Base-by-base conservation (phyloP, 2,113 vertebrate genomes). In the Malaclemys terrapin region DNA sequence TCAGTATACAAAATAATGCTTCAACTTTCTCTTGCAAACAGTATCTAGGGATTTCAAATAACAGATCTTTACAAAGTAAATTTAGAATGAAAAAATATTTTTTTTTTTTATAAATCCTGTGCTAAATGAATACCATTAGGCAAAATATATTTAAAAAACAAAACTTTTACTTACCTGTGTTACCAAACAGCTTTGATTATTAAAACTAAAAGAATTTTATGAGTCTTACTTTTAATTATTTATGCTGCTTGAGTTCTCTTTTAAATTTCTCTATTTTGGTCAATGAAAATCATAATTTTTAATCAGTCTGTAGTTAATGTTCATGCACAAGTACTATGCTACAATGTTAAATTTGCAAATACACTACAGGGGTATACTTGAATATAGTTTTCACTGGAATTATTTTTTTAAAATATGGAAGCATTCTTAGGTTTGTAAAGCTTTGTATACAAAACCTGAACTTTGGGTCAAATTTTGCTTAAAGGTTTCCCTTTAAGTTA, bases 271-370 rank as follows among this genome's bases (percentile, higher is more conserved):
- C 53, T 17, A 35, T 12, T 62, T n/a, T 78, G 50, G 20, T 31
- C 94, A 93, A 12, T 85, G 81, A 81, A 91, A 96, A 79, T 4
- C 85, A 8, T 56, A 80, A 13, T 82, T 91, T 89, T 49, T 42
- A 50, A 84, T 50, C n/a, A 78, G 25, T 69, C 91, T 80, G 5
- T 49, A 89, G 69, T 45, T 9, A 56, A 5, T 29, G 88, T 95
- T 65, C 84, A 50, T 92, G 19, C 22, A 49, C 10, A 78, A 16
- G 20, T 81, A 45, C 22, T 89, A 82, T 52, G 10, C 1, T 69
- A 53, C 45, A 29, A 25, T 89, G 8, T 19, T 69, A n/a, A 35
- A 17, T 20, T 69, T 69, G 62, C 62, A 69, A 69, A 69, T 20
- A 69, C 4, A 69, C 17, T n/a, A n/a, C 35, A 78, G 38, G 38